phyloP scores from a whole-genome alignment of 2,888 invertebrate species.

The Hemaris fuciformis region DNA sequence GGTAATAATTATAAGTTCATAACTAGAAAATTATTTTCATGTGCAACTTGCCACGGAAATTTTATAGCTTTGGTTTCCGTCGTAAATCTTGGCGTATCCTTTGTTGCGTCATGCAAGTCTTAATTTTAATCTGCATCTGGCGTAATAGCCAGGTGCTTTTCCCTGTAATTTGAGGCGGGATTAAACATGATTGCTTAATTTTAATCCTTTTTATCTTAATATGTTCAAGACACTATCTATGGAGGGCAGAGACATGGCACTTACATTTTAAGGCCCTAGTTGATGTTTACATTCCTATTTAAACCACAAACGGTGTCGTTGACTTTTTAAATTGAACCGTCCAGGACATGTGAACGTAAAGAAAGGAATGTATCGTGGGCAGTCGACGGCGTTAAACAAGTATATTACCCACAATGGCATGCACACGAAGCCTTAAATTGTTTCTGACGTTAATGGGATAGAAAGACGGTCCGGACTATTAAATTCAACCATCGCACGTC shows the following conservation, averaged over 20 bases:
- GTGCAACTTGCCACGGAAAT: background rate
- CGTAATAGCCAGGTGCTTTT: constrained; percentile 10
- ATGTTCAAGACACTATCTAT: constrained; percentile 27
- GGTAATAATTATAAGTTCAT: background rate
- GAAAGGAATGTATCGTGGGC: constrained; percentile 43
- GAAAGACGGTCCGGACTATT: background rate
- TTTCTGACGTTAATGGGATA: constrained; percentile 22
- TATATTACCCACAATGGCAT: constrained; percentile 29
- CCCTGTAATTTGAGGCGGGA: constrained; percentile 10
- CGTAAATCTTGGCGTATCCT: constrained; percentile 12
- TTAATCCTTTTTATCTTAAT: constrained; percentile 41
- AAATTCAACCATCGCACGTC: background rate
- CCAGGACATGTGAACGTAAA: constrained; percentile 39
- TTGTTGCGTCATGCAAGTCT: constrained; percentile 11
- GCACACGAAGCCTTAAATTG: constrained; percentile 23
- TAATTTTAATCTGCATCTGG: constrained; percentile 14
- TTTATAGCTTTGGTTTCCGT: constrained; percentile 15
- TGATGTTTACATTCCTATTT: constrained; percentile 44
- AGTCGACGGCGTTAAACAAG: constrained; percentile 28
- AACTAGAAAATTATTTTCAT: background rate
- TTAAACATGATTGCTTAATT: constrained; percentile 33
- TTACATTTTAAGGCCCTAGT: constrained; percentile 31
- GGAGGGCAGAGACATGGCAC: constrained; percentile 25
- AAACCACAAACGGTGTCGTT: constrained; percentile 39
- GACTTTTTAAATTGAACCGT: constrained; percentile 34